These are phyloP conservation scores for Danio kyathit DNA, from an alignment of 2,797 vertebrate genomes.

Conservation along the genomic window DNA sequence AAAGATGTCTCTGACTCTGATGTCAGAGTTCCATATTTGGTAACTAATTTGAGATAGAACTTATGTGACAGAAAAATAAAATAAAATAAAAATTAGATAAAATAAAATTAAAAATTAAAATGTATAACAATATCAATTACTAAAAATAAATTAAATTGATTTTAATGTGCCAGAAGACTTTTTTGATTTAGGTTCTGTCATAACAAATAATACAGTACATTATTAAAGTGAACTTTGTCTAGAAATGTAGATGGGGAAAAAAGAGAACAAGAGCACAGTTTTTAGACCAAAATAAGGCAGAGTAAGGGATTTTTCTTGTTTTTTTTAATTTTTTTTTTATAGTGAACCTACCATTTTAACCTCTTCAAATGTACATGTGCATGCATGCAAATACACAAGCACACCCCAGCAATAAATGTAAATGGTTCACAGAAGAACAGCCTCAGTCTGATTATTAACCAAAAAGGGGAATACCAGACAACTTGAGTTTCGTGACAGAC, in stretches of 20 bases:
- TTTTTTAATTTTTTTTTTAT: too few species aligned
- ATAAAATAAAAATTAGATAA: too few species aligned
- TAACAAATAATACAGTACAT: neutral
- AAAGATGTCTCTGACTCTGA: too few species aligned
- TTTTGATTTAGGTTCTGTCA: too few species aligned
- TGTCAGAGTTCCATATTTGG: too few species aligned
- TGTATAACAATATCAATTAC: too few species aligned
- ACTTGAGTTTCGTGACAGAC: slow-evolving; percentile 7
- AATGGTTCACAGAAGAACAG: slow-evolving; percentile 11
- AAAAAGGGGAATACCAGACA: slow-evolving; percentile 29
- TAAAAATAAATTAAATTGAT: too few species aligned
- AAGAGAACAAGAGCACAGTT: neutral
- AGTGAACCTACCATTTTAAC: neutral
- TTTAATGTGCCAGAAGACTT: too few species aligned
- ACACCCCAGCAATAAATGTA: neutral
- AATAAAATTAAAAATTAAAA: too few species aligned
- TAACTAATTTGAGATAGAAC: too few species aligned
- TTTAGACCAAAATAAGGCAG: neutral
- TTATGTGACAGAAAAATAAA: too few species aligned
- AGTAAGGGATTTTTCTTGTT: neutral
- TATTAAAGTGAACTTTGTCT: neutral
- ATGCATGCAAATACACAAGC: neutral
- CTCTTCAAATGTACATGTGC: neutral
- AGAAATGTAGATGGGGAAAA: neutral
- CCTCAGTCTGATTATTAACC: slow-evolving; percentile 30